Evolutionary conservation across 2,888 invertebrate genomes (phyloP).

Genomic region (Drosophila leonis): DNA sequence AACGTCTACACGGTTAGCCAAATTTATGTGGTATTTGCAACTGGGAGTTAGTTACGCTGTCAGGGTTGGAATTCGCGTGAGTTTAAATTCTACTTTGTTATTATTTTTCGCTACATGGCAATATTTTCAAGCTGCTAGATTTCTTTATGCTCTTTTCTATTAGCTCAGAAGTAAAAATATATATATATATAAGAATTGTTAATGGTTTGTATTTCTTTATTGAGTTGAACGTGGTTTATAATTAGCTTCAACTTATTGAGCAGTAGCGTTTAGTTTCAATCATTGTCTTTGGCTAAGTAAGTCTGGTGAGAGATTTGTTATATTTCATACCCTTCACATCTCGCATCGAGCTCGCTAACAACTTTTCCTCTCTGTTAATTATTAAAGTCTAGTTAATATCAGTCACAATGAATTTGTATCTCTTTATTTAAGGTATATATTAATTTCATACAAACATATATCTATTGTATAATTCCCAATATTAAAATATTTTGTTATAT

Average conservation of each 20-base stretch:
- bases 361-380: no score
- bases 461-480: no score
- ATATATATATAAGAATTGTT: not conserved
- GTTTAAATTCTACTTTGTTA: not conserved
- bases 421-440: no score
- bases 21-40: constrained; percentile 29
- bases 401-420: no score
- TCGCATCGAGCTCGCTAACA: no score
- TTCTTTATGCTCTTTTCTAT: not conserved
- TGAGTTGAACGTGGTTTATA: not conserved
- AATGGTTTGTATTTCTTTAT: not conserved
- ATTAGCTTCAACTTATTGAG: not conserved
- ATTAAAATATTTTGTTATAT: no score
- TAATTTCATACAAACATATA: no score
- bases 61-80: constrained; percentile 2
- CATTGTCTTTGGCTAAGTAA: no score
- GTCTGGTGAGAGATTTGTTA: not conserved
- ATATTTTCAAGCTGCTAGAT: not conserved
- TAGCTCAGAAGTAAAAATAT: not conserved
- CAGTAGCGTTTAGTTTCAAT: not conserved
- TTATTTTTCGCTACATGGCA: not conserved
- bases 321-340: no score
- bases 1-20: constrained; percentile 56
- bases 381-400: no score
- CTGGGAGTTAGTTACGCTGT: constrained; percentile 51